Evolutionary conservation across 2,888 invertebrate genomes (phyloP), one percentile per base, ranked within the genome.

Genomic region (Rhagonycha lutea): DNA sequence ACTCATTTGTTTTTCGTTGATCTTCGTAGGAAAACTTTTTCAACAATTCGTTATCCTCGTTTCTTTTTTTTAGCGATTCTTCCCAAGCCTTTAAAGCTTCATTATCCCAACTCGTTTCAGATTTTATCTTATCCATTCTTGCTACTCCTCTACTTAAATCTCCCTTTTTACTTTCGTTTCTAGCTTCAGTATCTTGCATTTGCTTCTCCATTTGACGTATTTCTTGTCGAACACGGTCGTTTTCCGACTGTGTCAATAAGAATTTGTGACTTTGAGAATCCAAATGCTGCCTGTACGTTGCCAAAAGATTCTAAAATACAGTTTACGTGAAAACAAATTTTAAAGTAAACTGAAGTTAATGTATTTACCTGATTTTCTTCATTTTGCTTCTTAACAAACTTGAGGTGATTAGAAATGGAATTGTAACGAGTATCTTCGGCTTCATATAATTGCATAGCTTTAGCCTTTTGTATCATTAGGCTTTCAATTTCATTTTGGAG

Each of bases 1-100:
- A 82, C 77, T 91, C 90, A 83, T 92, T 91, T 65, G 92, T 93
- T 81, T 90, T 91, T 70, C 91, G 91, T 18, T 92, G 88, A 85
- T 96, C 95, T 79, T 93, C 92, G 83, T 92, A 91, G 73, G 93
- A 92, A 81, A 93, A 94, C 83, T 92, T 92, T 81, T 92, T 92
- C 63, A 95, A 91, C n/a, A 94, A 87, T 28, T 90, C 89, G 80
- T 93, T 94, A 75, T 94, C 93, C 69, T 92, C 92, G 62, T 93
- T 91, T 60, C 91, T 91, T 75, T 92, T 90, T 79, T 91, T 91
- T 74, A 95, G 89, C 0, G 92, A 91, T 63, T 94, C 92, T 26
- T 93, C 91, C 94, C 94, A 95, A 70, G 93, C 92, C 67, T 91
- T 88, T 71, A 95, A 84, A 0, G 92, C 92, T 14, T 91, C 91